These are phyloP conservation scores for Anticlea derivata DNA, from an alignment of 2,888 invertebrate genomes.

Conservation along the genomic window DNA sequence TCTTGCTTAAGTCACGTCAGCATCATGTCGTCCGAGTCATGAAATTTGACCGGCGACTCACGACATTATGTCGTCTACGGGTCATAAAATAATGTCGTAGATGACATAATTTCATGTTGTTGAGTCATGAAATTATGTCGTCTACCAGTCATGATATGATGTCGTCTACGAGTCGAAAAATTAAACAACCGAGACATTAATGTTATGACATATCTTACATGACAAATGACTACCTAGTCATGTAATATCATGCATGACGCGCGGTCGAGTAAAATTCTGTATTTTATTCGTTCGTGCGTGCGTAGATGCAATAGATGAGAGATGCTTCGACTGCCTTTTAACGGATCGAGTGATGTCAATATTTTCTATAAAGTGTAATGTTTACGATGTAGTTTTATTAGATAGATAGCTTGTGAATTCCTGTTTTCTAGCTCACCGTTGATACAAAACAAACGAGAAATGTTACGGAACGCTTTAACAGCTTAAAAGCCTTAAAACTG, in stretches of 20 bases:
- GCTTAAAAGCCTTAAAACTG: constrained; percentile 82
- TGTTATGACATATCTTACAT: background rate
- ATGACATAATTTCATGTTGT: background rate
- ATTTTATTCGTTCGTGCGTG: constrained; percentile 16
- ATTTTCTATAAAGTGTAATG: constrained; percentile 78
- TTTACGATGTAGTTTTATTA: constrained; percentile 66
- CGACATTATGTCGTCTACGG: background rate
- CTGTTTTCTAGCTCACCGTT: constrained; percentile 71
- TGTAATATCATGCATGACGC: constrained; percentile 1
- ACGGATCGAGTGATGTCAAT: constrained; percentile 68
- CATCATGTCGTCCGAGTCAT: too few relatives aligned
- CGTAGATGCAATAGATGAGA: constrained; percentile 58
- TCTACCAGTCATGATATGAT: background rate
- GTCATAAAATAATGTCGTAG: too few relatives aligned
- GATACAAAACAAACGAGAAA: constrained; percentile 44
- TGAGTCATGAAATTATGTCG: background rate
- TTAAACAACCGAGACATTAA: too few relatives aligned
- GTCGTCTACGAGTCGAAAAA: too few relatives aligned
- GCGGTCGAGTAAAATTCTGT: constrained; percentile 3
- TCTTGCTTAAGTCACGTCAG: too few relatives aligned
- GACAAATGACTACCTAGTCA: constrained; percentile 7
- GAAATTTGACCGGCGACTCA: background rate
- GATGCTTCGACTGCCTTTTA: constrained; percentile 74
- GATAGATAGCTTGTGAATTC: constrained; percentile 76
- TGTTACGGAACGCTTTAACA: constrained; percentile 66